A percentile compares a stretch with the other conserved stretches of the same genome.
Evolutionary conservation across 2,797 vertebrate genomes (phyloP).

Genomic region (Lagocephalus sceleratus): DNA sequence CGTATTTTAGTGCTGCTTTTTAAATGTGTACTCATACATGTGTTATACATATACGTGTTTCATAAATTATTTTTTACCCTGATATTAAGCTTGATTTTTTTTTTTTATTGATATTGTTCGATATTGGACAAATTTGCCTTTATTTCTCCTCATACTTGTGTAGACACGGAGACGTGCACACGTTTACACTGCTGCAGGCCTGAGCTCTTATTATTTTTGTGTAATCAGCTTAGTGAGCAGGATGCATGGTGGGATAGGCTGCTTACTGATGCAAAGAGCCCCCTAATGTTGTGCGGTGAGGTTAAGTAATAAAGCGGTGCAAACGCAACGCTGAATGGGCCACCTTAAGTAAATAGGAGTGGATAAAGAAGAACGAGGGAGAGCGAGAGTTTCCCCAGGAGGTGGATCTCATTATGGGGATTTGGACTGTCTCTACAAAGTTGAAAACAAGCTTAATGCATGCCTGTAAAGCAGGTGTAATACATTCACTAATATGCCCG

Average conservation of each 20-base stretch:
- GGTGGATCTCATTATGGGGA: slow-evolving; percentile 81
- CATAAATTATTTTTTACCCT: too few species aligned
- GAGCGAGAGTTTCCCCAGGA: slow-evolving; percentile 69
- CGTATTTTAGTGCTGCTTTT: too few species aligned
- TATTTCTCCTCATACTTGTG: slow-evolving; percentile 25
- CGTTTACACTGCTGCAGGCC: slow-evolving; percentile 63
- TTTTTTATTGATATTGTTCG: too few species aligned
- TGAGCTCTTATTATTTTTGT: slow-evolving; percentile 77
- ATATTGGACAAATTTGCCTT: slow-evolving; percentile 4
- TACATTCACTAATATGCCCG: slow-evolving; percentile 71
- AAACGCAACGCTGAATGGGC: slow-evolving; percentile 72
- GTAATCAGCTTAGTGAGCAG: slow-evolving; percentile 81
- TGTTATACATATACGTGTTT: too few species aligned
- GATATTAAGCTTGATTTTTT: background rate
- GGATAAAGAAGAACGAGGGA: slow-evolving; percentile 59
- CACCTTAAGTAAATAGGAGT: slow-evolving; percentile 71
- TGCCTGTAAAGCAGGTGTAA: slow-evolving; percentile 80
- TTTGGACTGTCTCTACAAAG: slow-evolving; percentile 71
- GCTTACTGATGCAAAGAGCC: slow-evolving; percentile 75
- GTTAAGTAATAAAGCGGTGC: slow-evolving; percentile 81
- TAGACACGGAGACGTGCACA: slow-evolving; percentile 26
- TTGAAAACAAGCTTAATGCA: slow-evolving; percentile 75
- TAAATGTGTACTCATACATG: too few species aligned
- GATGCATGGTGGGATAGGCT: slow-evolving; percentile 64
- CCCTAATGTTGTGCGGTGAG: slow-evolving; percentile 70